A percentile compares a stretch with the other conserved stretches of the same genome.
These are phyloP conservation scores for Pedionomus torquatus DNA, from an alignment of 2,113 vertebrate species.

Conservation along the genomic window DNA sequence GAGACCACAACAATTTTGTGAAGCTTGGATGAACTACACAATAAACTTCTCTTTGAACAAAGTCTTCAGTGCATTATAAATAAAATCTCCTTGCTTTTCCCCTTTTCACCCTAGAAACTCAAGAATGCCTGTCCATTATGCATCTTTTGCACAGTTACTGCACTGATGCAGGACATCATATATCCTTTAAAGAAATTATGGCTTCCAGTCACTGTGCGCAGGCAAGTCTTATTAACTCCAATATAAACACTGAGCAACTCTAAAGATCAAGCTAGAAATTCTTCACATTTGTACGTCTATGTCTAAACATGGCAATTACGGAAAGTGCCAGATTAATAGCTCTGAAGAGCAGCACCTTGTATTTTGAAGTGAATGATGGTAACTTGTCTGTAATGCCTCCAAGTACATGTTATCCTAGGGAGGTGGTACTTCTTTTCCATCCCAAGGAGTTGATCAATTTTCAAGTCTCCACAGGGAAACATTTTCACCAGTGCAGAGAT, in stretches of 20 bases:
- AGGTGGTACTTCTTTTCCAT: not conserved
- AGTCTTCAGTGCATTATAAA: not conserved
- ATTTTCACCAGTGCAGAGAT: not conserved
- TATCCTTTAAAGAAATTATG: not conserved
- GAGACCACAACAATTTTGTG: not conserved
- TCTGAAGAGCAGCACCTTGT: not conserved
- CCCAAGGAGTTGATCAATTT: not conserved
- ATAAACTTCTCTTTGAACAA: not conserved
- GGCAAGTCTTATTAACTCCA: not conserved
- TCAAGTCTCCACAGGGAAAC: not conserved
- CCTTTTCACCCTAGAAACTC: not conserved
- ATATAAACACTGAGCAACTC: not conserved
- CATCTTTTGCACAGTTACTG: not conserved
- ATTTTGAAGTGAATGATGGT: not conserved
- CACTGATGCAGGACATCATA: not conserved
- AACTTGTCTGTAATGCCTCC: not conserved
- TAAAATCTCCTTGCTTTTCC: not conserved
- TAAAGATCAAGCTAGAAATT: not conserved
- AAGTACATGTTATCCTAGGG: not conserved
- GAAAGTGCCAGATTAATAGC: not conserved
- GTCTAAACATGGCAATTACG: not conserved
- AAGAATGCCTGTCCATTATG: not conserved
- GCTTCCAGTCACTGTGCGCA: not conserved
- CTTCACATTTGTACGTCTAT: not conserved
- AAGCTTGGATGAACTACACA: not conserved